phyloP scores from a whole-genome alignment of 2,888 invertebrate genomes.

The Elysia crispata region DNA sequence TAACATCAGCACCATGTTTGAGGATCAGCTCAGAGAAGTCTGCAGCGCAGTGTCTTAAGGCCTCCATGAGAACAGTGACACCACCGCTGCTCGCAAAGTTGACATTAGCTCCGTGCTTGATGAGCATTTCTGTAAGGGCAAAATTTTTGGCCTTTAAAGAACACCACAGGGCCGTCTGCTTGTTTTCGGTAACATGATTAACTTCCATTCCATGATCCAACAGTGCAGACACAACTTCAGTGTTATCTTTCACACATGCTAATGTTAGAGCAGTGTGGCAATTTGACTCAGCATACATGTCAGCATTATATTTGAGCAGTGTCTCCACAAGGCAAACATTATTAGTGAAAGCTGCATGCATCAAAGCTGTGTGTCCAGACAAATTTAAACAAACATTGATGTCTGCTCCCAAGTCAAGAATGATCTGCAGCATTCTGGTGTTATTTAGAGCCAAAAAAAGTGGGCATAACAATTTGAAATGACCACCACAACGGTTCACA shows the following conservation, averaged over 20 bases:
- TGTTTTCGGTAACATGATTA: no score
- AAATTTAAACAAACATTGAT: not conserved
- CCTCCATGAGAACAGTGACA: slow-evolving; percentile 25
- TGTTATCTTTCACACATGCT: no score
- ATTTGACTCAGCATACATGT: no score
- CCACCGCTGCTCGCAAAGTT: not conserved
- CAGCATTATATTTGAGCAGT: not conserved
- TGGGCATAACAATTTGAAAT: not conserved
- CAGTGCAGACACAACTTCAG: no score
- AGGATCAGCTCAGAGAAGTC: slow-evolving; percentile 13
- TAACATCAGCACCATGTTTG: slow-evolving; percentile 29
- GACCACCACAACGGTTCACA: not conserved
- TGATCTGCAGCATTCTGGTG: not conserved
- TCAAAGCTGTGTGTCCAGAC: not conserved
- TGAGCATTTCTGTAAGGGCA: slow-evolving; percentile 6
- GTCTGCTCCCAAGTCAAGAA: slow-evolving; percentile 14
- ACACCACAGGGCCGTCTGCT: no score
- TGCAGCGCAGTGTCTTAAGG: not conserved
- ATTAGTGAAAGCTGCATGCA: slow-evolving; percentile 12
- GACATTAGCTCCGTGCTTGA: slow-evolving; percentile 27
- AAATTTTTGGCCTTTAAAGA: no score
- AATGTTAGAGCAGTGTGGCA: no score
- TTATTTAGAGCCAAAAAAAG: slow-evolving; percentile 13
- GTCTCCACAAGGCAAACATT: not conserved
- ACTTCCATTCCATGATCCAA: no score